phyloP scores from a whole-genome alignment of 2,888 invertebrate genomes.

The Caenorhabditis virilis region DNA sequence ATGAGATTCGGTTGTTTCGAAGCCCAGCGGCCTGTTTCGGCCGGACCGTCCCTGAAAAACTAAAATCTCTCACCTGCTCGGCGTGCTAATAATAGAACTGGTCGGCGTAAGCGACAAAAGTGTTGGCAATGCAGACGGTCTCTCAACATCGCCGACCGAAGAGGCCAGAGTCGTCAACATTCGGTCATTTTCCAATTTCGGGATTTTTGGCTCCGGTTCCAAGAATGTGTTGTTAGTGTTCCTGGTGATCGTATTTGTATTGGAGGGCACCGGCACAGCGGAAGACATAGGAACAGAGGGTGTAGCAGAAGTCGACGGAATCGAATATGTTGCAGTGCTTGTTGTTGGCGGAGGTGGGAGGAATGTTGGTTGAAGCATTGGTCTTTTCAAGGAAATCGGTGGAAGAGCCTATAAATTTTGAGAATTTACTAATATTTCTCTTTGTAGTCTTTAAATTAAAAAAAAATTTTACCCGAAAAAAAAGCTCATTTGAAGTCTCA shows the following conservation, averaged over 20 bases:
- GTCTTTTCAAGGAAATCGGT: conserved; percentile 13
- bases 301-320: conserved; percentile 3
- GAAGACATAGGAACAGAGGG: not conserved
- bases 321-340: conserved; percentile 5
- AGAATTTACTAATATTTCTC: no score
- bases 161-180: conserved; percentile 14
- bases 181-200: conserved; percentile 5
- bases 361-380: not conserved
- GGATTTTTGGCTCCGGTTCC: not conserved
- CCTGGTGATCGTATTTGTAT: no score
- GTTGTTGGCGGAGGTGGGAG: not conserved
- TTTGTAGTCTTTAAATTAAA: no score
- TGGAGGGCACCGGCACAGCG: no score
- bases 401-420: no score
- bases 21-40: no score
- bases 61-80: conserved; percentile 10
- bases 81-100: conserved; percentile 19
- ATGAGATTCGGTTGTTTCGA: no score
- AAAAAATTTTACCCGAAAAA: no score
- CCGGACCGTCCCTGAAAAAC: no score
- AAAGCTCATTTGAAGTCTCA: no score
- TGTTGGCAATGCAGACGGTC: conserved; percentile 26
- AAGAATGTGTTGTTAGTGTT: not conserved
- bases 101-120: conserved; percentile 7
- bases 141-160: conserved; percentile 10